Conservation (phyloP, 2,797 vertebrate genomes). For the Anniella stebbinsi region DNA sequence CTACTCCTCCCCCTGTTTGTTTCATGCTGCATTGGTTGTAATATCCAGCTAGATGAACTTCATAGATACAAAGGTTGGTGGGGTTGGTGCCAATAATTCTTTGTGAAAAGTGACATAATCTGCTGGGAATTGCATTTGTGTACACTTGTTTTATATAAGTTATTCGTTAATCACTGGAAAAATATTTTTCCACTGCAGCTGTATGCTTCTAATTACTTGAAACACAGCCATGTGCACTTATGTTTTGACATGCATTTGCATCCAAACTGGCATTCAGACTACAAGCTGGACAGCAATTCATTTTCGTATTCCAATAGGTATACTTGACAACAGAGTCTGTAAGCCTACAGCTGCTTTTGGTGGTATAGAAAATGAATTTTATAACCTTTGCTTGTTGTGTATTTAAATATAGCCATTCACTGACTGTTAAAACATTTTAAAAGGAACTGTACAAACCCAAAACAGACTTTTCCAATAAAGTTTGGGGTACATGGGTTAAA, state of each 20-base stretch:
- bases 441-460: not conserved
- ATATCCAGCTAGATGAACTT: not conserved
- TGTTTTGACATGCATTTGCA: slow-evolving; percentile 10
- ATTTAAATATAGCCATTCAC: not conserved
- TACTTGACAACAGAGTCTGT: slow-evolving; percentile 7
- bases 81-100: slow-evolving; percentile 4
- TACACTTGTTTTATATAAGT: slow-evolving; percentile 28
- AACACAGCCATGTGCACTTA: slow-evolving; percentile 8
- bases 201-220: slow-evolving; percentile 33
- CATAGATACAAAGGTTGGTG: not conserved
- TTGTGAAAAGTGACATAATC: slow-evolving; percentile 37
- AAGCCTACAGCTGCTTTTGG: not conserved
- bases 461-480: not conserved
- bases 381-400: not conserved
- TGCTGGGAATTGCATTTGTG: not conserved
- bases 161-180: slow-evolving; percentile 44
- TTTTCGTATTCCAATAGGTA: not conserved
- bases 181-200: slow-evolving; percentile 6
- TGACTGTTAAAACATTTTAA: not conserved
- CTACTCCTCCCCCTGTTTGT: too few species aligned
- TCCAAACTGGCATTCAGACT: slow-evolving; percentile 38
- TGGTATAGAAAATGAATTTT: slow-evolving; percentile 5
- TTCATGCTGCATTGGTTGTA: not conserved
- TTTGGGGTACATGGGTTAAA: not conserved
- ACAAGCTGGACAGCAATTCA: slow-evolving; percentile 20